These are phyloP conservation scores for Melanotaenia trifasciata DNA, from an alignment of 2,797 vertebrate genomes.

Conservation along the genomic window DNA sequence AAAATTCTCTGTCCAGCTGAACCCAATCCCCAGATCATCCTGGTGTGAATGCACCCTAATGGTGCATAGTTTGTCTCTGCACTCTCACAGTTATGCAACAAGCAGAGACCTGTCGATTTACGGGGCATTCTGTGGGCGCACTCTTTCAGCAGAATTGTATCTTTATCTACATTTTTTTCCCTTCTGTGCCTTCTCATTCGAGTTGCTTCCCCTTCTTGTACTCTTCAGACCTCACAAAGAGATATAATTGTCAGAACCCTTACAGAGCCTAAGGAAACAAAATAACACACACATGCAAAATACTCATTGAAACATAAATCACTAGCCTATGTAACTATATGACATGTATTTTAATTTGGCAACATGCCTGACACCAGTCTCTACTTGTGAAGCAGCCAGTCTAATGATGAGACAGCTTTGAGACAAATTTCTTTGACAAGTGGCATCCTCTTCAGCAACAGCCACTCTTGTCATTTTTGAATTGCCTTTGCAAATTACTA, in stretches of 20 bases:
- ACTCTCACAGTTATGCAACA: constrained; percentile 20
- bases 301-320: constrained; percentile 18
- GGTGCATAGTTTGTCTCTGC: too few relatives aligned
- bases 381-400: constrained; percentile 13
- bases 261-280: constrained; percentile 33
- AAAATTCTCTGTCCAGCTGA: too few relatives aligned
- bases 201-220: constrained; percentile 3
- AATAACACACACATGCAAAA: not conserved
- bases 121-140: constrained; percentile 30
- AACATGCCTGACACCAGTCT: constrained; percentile 22
- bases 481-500: constrained; percentile 73
- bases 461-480: constrained; percentile 57
- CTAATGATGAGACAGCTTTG: constrained; percentile 4
- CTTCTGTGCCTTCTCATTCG: not conserved
- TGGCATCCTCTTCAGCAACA: constrained; percentile 32
- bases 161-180: constrained; percentile 33
- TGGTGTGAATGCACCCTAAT: too few relatives aligned
- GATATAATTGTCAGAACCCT: constrained; percentile 45
- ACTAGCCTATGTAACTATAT: constrained; percentile 41
- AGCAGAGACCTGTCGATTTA: constrained; percentile 44
- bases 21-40: too few relatives aligned
- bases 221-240: constrained; percentile 29
- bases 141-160: constrained; percentile 48
- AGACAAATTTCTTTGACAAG: constrained; percentile 38
- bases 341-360: constrained; percentile 21